Conservation (phyloP, 2,113 vertebrate species). For the Stictonetta naevosa region DNA sequence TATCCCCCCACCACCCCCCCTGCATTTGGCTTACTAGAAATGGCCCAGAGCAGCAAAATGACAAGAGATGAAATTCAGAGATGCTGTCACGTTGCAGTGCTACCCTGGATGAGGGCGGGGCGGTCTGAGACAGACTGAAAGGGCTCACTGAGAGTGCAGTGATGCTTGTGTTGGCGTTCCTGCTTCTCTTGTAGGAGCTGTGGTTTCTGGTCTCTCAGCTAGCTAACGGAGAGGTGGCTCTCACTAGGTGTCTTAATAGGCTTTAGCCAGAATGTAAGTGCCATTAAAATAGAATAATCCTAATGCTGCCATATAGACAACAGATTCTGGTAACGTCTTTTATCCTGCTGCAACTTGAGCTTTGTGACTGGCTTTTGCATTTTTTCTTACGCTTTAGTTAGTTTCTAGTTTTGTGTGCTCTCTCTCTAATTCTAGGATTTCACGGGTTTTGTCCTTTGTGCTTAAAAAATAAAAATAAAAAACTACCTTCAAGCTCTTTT, state of each 20-base stretch:
- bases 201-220: neutral
- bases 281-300: neutral
- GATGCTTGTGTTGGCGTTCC: neutral
- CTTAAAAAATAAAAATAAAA: neutral
- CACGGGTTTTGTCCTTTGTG: neutral
- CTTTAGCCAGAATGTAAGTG: neutral
- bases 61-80: neutral
- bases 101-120: neutral
- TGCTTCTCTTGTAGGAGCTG: neutral
- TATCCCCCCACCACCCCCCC: too few relatives aligned
- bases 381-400: neutral
- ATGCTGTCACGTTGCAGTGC: neutral
- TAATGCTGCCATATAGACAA: neutral
- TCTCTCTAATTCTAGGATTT: neutral
- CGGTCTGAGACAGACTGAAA: rapidly evolving
- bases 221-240: rapidly evolving
- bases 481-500: neutral
- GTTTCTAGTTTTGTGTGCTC: neutral
- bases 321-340: neutral
- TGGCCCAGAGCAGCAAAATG: rapidly evolving
- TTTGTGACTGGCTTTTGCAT: neutral
- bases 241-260: neutral
- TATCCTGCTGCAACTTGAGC: neutral
- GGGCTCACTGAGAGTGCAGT: rapidly evolving
- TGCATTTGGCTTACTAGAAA: neutral